Base-by-base conservation (phyloP, 2,888 invertebrate genomes). In the Mesorhabditis belari region DNA sequence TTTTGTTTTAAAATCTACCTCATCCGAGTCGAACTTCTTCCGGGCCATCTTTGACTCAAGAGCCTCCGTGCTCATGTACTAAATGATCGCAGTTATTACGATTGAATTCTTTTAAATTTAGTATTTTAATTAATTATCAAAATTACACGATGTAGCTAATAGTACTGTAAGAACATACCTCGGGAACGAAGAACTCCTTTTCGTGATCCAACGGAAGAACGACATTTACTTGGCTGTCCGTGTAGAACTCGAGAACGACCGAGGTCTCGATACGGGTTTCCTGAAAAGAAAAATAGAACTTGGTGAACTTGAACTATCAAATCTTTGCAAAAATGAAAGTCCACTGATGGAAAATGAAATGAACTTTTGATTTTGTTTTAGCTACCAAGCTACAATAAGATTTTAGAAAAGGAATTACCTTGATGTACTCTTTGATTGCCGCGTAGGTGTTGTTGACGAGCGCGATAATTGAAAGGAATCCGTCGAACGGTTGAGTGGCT, bases 181-280 rank as follows among this genome's bases (percentile, higher is more conserved):
- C 72, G 51, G 70, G 71, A 4, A 77, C 76, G 49, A 69, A 24
- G 65, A 76, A 76, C 56, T 77, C 76, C 5, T 71, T 68, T 44
- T 55, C 54, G 54, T 73, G 66, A 50, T 77, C 76, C 26, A 77
- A 57, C 23, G 77, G 77, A 49, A 69, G 65, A 57, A 70, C 62
- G 29, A 76, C 60, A 25, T 64, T 59, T 55, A 73, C 68, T 23
- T 70, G 61, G 55, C 60, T 55, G n/a, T 53, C 23, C 4, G 66
- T 28, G 55, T 70, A 70, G 54, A 75, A 62, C 55, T 76, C 74
- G 21, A 76, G 58, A 24, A 61, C 61, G 49, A 60, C 60, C 9
- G 62, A 66, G 6, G 58, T 62, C 49, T 66, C 66, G 27, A 71
- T 61, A 21, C 63, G 65, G 49, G 69, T 63, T 19, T 64, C 35